These are phyloP conservation scores for Trachelipus rathkii DNA, from an alignment of 1,140 invertebrate species.

Conservation along the genomic window DNA sequence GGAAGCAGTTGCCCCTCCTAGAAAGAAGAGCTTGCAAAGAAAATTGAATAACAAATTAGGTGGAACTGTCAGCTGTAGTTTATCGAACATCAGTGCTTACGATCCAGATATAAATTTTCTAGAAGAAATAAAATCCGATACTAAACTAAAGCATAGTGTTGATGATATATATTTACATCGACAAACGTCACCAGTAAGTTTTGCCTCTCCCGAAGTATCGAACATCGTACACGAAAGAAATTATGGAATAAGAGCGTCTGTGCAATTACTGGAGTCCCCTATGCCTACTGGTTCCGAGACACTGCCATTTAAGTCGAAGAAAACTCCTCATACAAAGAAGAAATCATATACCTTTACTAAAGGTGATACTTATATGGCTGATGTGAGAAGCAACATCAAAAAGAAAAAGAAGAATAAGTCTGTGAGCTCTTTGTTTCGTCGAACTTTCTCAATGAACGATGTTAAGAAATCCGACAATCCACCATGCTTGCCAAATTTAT, in stretches of 20 bases:
- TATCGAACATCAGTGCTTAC: not conserved
- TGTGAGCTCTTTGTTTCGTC: not conserved
- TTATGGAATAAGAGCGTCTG: not conserved
- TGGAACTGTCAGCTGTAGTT: not conserved
- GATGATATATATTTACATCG: not conserved
- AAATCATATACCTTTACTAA: not conserved
- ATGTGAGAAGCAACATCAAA: not conserved
- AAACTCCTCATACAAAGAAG: not conserved
- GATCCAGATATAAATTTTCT: not conserved
- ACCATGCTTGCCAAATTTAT: slow-evolving; percentile 5
- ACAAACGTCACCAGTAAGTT: not conserved
- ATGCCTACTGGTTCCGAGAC: not conserved
- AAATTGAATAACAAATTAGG: not conserved
- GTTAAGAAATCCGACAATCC: not conserved
- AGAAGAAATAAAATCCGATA: not conserved
- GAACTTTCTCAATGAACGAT: not conserved
- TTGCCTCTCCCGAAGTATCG: not conserved
- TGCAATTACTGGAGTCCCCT: not conserved
- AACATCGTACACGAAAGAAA: not conserved
- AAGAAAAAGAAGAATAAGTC: not conserved
- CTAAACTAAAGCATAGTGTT: not conserved
- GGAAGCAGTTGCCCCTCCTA: not conserved
- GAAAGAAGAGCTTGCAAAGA: not conserved
- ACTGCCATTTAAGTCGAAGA: not conserved
- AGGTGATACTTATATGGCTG: not conserved